Evolutionary conservation across 2,888 invertebrate species (phyloP), one percentile per base, ranked within the genome.

Genomic region (Syrista parreyssii): DNA sequence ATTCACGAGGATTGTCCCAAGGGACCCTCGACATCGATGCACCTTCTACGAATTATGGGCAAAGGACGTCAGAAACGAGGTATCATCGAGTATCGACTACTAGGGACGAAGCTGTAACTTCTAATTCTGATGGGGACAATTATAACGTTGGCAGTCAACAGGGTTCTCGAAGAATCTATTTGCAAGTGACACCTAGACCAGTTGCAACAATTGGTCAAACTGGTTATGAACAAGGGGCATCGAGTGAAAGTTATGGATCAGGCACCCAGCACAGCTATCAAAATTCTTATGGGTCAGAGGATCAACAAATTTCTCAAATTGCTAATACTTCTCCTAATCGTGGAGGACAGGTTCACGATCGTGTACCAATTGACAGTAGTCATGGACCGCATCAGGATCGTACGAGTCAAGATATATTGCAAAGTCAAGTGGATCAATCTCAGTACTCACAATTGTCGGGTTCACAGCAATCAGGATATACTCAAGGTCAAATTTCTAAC

Each of bases 251-350:
- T 73, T 23, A 34, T 35, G 35, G 9, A 12, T 12, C 74, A 12
- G 34, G 35, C 74, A 73, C n/a, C 34, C 76, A 76, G 6, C 75
- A 73, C 68, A 75, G 71, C 11, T 71, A 76, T 32, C 55, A 76
- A 9, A 31, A 76, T n/a, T 40, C 75, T 11, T 12, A 31, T 40
- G 40, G 32, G 12, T 55, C 31, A 9, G 75, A 33, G 68, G 74
- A 71, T 75, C 75, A 71, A 23, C 78, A 71, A 40, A 68, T 71
- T n/a, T 68, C 71, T 69, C 75, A 75, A 69, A 33, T 30, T 36
- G 33, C 34, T 30, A 73, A 35, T 33, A 23, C 34, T 12, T 73
- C n/a, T 0, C 35, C 33, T n/a, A 33, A 34, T 73, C 32, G 74
- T 34, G 30, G n/a, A 12, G 35, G n/a, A 3, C 74, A 33, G 74